Evolutionary conservation across 2,888 invertebrate genomes (phyloP), one percentile per base, ranked within the genome.

Genomic region (Ferrisia virgata): DNA sequence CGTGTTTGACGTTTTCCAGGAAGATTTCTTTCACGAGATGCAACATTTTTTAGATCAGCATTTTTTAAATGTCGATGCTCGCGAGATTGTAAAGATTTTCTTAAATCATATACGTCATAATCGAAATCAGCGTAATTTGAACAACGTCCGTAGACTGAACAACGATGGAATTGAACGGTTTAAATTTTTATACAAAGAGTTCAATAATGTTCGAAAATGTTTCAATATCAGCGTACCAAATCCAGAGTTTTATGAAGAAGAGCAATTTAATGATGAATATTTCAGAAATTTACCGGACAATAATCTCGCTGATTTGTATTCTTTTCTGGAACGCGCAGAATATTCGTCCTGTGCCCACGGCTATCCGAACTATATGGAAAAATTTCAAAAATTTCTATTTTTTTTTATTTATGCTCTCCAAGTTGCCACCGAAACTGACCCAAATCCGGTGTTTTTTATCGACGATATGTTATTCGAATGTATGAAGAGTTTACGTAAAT

Each of bases 381-480:
- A 3, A 3, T 81, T 81, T 47, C 2, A 28, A 33, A 81, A 81
- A 31, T 81, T 58, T n/a, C 28, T 81, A n/a, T 81, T 81, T 33
- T 81, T 81, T 11, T 81, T 81, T 33, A 31, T 53, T 8, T 13
- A 43, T 5, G 81, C 81, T 53, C n/a, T n/a, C 3, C 1, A 47
- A 47, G 31, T 81, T 2, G 81, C 81, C 33, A 2, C 6, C 3
- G 2, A 47, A 47, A n/a, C 58, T 2, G 43, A 47, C 6, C 6
- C n/a, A n/a, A 47, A 81, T 53, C 81, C 81, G 22, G 31, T 81
- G 15, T 81, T 81, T 18, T 58, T 58, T 13, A 81, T 81, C 18
- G 81, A 81, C 33, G 33, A 58, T 22, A 1, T 47, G n/a, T 58
- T 81, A n/a, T 81, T 47, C 81, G 81, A 81, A 6, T 81, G 81